Percentiles rank a stretch among this genome's conserved stretches.
These are phyloP conservation scores for Dromococcyx pavoninus DNA, from an alignment of 2,797 vertebrate genomes.

Conservation along the genomic window DNA sequence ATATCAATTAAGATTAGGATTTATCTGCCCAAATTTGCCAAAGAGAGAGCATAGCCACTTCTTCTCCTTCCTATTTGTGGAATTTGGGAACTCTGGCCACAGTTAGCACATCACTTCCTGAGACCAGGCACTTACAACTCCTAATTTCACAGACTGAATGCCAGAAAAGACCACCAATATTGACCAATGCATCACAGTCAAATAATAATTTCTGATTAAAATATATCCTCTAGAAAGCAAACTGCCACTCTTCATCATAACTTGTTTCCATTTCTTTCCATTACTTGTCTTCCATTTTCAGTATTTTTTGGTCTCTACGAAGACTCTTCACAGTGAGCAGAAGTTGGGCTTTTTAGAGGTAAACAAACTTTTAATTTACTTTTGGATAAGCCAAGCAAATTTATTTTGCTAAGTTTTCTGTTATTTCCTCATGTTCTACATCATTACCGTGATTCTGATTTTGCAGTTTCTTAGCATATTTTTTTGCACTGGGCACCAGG, in stretches of 20 bases:
- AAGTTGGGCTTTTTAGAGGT: not conserved
- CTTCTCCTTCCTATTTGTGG: not conserved
- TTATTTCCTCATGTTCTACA: not conserved
- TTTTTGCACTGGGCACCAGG: not conserved
- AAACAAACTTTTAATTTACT: not conserved
- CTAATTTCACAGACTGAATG: not conserved
- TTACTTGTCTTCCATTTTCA: not conserved
- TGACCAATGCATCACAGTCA: not conserved
- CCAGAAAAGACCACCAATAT: not conserved
- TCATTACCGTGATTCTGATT: not conserved
- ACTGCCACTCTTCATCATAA: not conserved
- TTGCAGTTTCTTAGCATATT: not conserved
- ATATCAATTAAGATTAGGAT: not conserved
- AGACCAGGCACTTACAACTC: not conserved
- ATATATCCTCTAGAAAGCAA: not conserved
- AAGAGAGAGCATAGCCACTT: not conserved
- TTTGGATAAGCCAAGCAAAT: not conserved
- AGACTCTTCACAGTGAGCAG: not conserved
- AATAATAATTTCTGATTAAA: not conserved
- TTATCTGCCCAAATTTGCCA: not conserved
- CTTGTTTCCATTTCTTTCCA: not conserved
- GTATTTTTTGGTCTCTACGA: not conserved
- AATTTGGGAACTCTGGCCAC: not conserved
- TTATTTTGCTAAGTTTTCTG: not conserved
- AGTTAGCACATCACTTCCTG: not conserved